Evolutionary conservation across 2,888 invertebrate genomes (phyloP), one percentile per base, ranked within the genome.

Genomic region (Ptychoptera contaminata): DNA sequence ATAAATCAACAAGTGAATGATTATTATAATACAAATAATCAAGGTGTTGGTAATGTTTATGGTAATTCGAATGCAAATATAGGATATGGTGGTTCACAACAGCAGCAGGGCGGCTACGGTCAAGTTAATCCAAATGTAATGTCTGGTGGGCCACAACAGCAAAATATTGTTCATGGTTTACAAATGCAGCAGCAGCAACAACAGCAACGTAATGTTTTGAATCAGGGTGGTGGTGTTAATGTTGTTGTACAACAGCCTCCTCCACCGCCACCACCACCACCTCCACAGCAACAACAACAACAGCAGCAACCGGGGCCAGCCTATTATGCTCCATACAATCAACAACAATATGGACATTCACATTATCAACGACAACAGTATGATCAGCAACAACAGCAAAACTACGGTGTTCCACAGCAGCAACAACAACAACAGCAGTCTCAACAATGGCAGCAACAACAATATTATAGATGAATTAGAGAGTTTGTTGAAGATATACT

Each of bases 201-300:
- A n/a, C 7, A 16, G n/a, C 42, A 42, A 42, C 23, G 23, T 5
- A 23, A 23, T 23, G 23, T 23, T 1, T 8, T 39, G n/a, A 16
- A 6, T 39, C 16, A 16, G 15, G 38, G 16, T 23, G 16, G 16
- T n/a, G 38, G 2, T 31, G 69, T 68, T 57, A 57, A 59, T 32
- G 60, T 69, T 64, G 59, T 57, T 53, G 71, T 74, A 49, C 68
- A 68, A 16, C 73, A 74, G 39, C 73, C 74, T 9, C 62, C 69
- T 11, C 64, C 68, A 56, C 66, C 67, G 6, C 45, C 46, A 12
- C 44, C 47, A 42, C 60, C 15, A 34, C 42, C 42, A 35, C 34
- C 16, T n/a, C 34, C 15, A 16, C 15, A 32, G 31, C 41, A 41
- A 41, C 16, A 32, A 11, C 42, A 42, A 30, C 30, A 42, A 14